Evolutionary conservation across 2,113 vertebrate species (phyloP).

Genomic region (Pycnonotus jocosus): DNA sequence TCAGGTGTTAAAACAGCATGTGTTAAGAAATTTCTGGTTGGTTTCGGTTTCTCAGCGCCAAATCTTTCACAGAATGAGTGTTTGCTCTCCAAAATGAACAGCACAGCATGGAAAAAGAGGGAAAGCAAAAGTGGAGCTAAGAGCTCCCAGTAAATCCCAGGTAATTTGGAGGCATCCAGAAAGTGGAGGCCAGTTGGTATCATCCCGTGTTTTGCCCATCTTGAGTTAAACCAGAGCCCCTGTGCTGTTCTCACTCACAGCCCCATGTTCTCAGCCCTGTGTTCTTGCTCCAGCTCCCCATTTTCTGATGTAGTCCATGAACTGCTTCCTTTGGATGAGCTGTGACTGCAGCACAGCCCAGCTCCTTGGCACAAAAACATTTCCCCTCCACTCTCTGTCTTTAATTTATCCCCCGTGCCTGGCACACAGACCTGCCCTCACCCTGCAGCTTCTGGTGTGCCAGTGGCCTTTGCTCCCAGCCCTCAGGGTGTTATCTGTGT

Average conservation of each 20-base stretch:
- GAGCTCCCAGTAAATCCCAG: not conserved
- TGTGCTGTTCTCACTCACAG: not conserved
- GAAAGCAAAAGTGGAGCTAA: not conserved
- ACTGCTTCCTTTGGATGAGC: not conserved
- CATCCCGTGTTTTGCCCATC: accelerated
- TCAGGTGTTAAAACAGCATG: accelerated
- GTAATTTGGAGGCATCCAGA: not conserved
- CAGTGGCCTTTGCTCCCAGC: not conserved
- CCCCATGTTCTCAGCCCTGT: not conserved
- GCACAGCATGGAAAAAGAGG: not conserved
- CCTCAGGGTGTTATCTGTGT: not conserved
- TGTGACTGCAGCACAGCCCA: not conserved
- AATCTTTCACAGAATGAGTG: accelerated
- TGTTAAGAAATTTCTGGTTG: not conserved
- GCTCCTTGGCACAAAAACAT: not conserved
- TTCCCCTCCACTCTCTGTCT: not conserved
- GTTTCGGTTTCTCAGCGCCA: not conserved
- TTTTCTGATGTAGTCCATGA: accelerated
- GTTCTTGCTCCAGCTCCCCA: not conserved
- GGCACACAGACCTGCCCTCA: not conserved
- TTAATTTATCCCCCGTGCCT: not conserved
- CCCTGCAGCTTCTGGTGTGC: not conserved
- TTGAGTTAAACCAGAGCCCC: not conserved
- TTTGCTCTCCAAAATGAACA: not conserved
- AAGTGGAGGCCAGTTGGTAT: not conserved